These are phyloP conservation scores for Formica selysi DNA, from an alignment of 1,140 invertebrate genomes.

Conservation along the genomic window DNA sequence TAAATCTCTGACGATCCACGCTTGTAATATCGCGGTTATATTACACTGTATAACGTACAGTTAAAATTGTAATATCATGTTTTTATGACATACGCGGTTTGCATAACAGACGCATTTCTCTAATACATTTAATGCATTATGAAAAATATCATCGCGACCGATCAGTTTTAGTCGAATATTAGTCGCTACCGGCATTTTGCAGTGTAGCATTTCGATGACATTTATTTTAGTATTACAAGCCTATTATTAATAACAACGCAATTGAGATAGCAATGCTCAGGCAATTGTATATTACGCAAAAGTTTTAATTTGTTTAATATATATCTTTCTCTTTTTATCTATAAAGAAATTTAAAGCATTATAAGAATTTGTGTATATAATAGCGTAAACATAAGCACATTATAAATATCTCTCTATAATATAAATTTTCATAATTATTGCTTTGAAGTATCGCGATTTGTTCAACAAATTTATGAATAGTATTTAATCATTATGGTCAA, in stretches of 20 bases:
- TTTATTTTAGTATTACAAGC: constrained; percentile 38
- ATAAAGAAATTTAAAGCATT: not conserved
- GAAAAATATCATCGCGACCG: constrained; percentile 43
- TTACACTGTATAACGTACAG: not conserved
- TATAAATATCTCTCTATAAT: not conserved
- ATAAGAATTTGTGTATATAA: too few relatives aligned
- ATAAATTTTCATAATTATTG: constrained; percentile 20
- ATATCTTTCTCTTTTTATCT: not conserved
- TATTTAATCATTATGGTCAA: constrained; percentile 27
- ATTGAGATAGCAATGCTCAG: not conserved
- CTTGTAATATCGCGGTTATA: constrained; percentile 23
- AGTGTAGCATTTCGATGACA: constrained; percentile 50
- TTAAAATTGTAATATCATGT: constrained; percentile 53
- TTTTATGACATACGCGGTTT: constrained; percentile 6
- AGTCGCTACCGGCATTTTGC: constrained; percentile 30
- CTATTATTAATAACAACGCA: not conserved
- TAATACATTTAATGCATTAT: constrained; percentile 53
- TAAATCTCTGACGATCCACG: constrained; percentile 46
- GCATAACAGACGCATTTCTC: constrained; percentile 11
- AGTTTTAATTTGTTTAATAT: constrained; percentile 6
- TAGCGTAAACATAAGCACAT: too few relatives aligned
- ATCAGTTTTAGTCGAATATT: constrained; percentile 47
- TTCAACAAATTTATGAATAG: not conserved
- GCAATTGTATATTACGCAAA: not conserved
- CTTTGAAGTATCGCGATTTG: constrained; percentile 11